These are phyloP conservation scores for Oasisia sp. DNA, from an alignment of 2,888 invertebrate genomes.

Conservation along the genomic window DNA sequence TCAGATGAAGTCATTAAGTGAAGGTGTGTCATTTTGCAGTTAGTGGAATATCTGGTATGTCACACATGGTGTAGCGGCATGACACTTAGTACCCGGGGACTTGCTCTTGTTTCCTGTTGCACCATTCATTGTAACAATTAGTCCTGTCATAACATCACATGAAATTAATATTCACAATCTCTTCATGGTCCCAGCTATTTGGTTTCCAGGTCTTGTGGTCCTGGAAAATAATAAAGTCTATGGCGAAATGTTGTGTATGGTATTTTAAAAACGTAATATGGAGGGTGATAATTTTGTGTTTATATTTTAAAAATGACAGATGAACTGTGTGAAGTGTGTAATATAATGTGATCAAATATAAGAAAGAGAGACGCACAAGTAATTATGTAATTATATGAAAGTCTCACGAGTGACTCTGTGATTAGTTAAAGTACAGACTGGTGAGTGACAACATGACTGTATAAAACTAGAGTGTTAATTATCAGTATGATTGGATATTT, in stretches of 20 bases:
- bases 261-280: neutral
- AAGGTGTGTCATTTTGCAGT: neutral
- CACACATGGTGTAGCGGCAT: neutral
- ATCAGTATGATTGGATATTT: no score
- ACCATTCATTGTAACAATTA: neutral
- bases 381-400: no score
- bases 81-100: neutral
- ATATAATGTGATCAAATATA: no score
- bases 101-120: neutral
- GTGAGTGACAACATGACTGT: no score
- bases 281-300: neutral
- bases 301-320: neutral
- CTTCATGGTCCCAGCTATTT: neutral
- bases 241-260: neutral
- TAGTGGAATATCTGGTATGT: neutral
- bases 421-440: no score
- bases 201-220: no score
- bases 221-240: neutral
- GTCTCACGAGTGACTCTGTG: no score
- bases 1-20: conserved; percentile 6
- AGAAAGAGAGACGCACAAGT: no score
- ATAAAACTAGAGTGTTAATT: no score
- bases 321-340: no score
- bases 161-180: neutral
- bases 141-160: neutral